Percentiles rank a stretch among this genome's conserved stretches.
Conservation (phyloP, 2,113 vertebrate genomes). For the Cinclus mexicanus region DNA sequence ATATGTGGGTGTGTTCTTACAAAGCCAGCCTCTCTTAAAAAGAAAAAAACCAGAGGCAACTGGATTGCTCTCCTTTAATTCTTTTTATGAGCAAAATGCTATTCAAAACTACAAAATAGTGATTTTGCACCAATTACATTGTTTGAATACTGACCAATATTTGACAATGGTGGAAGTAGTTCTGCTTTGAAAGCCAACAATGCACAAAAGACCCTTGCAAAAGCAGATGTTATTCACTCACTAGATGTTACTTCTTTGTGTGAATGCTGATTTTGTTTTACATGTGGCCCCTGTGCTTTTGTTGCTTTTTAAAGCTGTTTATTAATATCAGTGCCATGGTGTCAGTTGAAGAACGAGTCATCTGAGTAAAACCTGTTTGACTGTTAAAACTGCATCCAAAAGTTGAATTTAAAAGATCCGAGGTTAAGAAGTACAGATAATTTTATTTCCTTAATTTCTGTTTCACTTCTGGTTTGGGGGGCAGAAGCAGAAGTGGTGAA, state of each 20-base stretch:
- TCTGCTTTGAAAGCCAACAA: neutral
- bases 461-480: constrained; percentile 17
- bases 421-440: neutral
- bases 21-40: neutral
- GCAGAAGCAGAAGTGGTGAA: constrained; percentile 28
- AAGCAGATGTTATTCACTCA: neutral
- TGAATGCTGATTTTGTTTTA: neutral
- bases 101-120: neutral
- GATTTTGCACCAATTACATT: neutral
- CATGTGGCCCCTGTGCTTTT: neutral
- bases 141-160: neutral
- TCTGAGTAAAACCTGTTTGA: neutral
- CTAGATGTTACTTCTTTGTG: neutral
- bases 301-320: neutral
- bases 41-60: neutral
- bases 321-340: neutral
- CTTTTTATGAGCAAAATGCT: neutral
- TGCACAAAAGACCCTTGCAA: neutral
- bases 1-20: neutral
- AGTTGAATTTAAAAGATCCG: constrained; percentile 36
- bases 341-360: neutral
- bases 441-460: constrained; percentile 32
- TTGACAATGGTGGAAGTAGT: neutral
- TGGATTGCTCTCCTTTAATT: neutral
- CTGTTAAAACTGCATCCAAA: neutral